Conservation (phyloP, 2,797 vertebrate species). For the Gobionotothen gibberifrons region DNA sequence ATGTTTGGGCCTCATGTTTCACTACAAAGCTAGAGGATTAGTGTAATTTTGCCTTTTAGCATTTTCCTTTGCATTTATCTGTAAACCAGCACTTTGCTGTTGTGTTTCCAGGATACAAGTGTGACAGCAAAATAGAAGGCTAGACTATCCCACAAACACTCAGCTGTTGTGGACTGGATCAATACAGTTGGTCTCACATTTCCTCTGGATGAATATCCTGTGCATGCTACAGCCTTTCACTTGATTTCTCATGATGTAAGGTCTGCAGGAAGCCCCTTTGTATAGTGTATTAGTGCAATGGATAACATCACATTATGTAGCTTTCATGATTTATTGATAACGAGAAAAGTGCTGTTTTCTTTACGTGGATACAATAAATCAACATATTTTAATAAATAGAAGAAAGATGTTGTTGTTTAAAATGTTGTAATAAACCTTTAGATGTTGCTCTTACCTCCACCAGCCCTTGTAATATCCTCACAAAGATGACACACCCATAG, state of each 20-base stretch:
- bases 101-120: slow-evolving; percentile 40
- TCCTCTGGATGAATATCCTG: slow-evolving; percentile 42
- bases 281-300: not conserved
- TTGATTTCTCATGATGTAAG: slow-evolving; percentile 7
- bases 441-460: slow-evolving; percentile 89
- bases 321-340: not conserved
- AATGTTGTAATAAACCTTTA: not conserved
- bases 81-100: slow-evolving; percentile 18
- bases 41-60: slow-evolving; percentile 15
- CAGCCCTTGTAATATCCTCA: slow-evolving; percentile 96
- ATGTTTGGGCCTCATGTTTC: slow-evolving; percentile 31
- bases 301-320: not conserved
- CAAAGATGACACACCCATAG: slow-evolving; percentile 96
- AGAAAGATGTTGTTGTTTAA: not conserved
- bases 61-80: slow-evolving; percentile 34
- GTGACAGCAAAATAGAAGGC: slow-evolving; percentile 22
- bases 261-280: slow-evolving; percentile 20
- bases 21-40: slow-evolving; percentile 21
- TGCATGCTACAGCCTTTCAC: slow-evolving; percentile 14
- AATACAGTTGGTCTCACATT: slow-evolving; percentile 64
- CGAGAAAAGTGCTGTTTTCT: not conserved
- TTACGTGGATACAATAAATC: not conserved
- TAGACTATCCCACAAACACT: slow-evolving; percentile 48
- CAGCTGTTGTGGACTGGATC: slow-evolving; percentile 59
- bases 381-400: not conserved